Conservation (phyloP, 1,140 invertebrate genomes). For the Magallana gigas region DNA sequence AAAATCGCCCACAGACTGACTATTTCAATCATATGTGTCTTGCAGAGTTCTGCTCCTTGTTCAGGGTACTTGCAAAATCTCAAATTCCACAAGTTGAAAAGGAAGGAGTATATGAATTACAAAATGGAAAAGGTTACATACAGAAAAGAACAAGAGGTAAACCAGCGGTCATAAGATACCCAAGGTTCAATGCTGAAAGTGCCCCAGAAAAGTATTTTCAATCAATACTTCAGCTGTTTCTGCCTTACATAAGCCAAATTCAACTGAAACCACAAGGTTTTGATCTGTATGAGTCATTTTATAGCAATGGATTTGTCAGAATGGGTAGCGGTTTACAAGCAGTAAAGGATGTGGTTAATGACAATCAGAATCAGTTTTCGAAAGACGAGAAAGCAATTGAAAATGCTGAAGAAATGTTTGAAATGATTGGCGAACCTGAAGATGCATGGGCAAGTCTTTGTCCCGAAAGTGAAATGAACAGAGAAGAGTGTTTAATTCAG, state of each 20-base stretch:
- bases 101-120: neutral
- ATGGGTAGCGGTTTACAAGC: neutral
- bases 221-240: neutral
- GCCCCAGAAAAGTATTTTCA: no score
- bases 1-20: no score
- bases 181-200: no score
- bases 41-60: constrained; percentile 40
- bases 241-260: neutral
- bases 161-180: no score
- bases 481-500: no score
- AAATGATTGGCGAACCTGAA: no score
- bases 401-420: no score
- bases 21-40: constrained; percentile 23
- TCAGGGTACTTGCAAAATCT: constrained; percentile 4
- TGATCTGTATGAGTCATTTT: constrained; percentile 10
- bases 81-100: neutral
- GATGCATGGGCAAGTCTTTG: no score
- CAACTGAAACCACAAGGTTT: neutral
- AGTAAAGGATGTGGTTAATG: constrained; percentile 20
- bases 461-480: no score
- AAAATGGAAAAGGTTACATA: constrained; percentile 22
- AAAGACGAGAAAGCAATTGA: no score
- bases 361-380: neutral
- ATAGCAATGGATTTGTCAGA: neutral
- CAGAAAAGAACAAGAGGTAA: neutral